phyloP scores from a whole-genome alignment of 2,113 vertebrate genomes.

The Myrmecobius fasciatus region DNA sequence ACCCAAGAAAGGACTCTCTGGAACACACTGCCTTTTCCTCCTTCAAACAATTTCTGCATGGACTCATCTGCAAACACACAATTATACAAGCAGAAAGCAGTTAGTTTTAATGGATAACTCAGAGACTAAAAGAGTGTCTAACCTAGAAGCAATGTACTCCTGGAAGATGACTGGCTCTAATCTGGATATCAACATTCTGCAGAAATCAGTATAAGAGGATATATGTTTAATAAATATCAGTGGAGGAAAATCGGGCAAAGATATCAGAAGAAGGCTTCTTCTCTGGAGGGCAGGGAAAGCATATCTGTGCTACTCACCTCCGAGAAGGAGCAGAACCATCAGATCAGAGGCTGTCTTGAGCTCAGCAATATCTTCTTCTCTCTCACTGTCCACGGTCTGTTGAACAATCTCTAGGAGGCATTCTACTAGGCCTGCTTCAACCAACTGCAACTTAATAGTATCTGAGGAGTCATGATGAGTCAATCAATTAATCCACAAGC shows the following conservation, averaged over 20 bases:
- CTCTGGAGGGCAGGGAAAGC: not conserved
- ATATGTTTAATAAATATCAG: slow-evolving; percentile 26
- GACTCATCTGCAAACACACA: slow-evolving; percentile 90
- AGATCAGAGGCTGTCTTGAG: slow-evolving; percentile 98
- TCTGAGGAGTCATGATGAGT: slow-evolving; percentile 84
- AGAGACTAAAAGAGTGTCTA: slow-evolving; percentile 4
- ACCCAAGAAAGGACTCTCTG: slow-evolving; percentile 97
- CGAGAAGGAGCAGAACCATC: slow-evolving; percentile 96
- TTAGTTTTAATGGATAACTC: not conserved
- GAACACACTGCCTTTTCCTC: slow-evolving; percentile 96
- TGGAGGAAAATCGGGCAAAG: not conserved
- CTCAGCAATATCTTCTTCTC: slow-evolving; percentile 95
- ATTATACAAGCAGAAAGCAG: slow-evolving; percentile 48
- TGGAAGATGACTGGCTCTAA: slow-evolving; percentile 4
- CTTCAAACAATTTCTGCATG: slow-evolving; percentile 99
- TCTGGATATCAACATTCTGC: not conserved
- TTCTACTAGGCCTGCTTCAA: slow-evolving; percentile 97
- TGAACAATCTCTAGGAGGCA: slow-evolving; percentile 96
- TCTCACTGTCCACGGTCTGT: slow-evolving; percentile 93
- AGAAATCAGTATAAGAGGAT: not conserved
- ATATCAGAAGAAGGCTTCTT: not conserved
- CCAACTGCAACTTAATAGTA: slow-evolving; percentile 96
- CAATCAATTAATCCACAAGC: not conserved
- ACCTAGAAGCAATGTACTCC: not conserved
- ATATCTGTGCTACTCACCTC: slow-evolving; percentile 85